A percentile compares a stretch with the other conserved stretches of the same genome.
phyloP scores from a whole-genome alignment of 1,140 invertebrate genomes.

The Lordiphosa clarofinis region DNA sequence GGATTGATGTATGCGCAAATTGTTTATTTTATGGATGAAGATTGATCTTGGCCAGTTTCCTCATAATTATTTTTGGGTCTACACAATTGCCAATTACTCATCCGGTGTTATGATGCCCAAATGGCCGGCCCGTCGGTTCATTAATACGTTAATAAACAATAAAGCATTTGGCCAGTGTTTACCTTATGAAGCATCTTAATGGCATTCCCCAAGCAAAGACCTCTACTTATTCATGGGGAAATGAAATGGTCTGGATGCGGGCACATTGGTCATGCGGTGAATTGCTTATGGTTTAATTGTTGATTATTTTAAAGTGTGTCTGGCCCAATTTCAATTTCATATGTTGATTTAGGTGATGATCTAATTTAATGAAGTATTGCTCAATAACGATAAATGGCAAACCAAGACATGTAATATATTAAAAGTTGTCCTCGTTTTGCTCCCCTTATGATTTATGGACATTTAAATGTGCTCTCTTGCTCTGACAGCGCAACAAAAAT shows the following conservation, averaged over 20 bases:
- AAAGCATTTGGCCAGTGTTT: conserved; percentile 60
- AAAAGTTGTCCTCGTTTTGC: conserved; percentile 1
- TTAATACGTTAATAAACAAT: conserved; percentile 60
- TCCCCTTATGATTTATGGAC: conserved; percentile 67
- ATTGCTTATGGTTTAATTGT: conserved; percentile 53
- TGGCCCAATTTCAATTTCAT: conserved; percentile 30
- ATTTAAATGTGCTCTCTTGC: conserved; percentile 53
- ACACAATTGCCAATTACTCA: conserved; percentile 58
- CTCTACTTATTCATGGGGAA: conserved; percentile 9
- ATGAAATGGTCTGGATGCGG: conserved; percentile 37
- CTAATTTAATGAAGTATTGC: conserved; percentile 38
- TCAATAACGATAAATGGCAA: not conserved
- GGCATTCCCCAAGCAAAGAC: conserved; percentile 28
- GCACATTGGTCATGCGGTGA: conserved; percentile 31
- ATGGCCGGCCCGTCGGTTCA: conserved; percentile 17
- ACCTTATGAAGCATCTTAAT: conserved; percentile 71
- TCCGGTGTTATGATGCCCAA: conserved; percentile 20
- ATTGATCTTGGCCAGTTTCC: conserved; percentile 52
- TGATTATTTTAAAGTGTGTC: conserved; percentile 59
- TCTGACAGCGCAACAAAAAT: conserved; percentile 16
- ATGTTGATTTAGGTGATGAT: conserved; percentile 35
- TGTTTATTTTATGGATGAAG: conserved; percentile 76
- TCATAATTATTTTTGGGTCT: conserved; percentile 28
- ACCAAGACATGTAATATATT: no score
- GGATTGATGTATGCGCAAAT: conserved; percentile 62